A percentile compares a stretch with the other conserved stretches of the same genome.
phyloP scores from a whole-genome alignment of 2,888 invertebrate genomes.

The Bombylius discolor region DNA sequence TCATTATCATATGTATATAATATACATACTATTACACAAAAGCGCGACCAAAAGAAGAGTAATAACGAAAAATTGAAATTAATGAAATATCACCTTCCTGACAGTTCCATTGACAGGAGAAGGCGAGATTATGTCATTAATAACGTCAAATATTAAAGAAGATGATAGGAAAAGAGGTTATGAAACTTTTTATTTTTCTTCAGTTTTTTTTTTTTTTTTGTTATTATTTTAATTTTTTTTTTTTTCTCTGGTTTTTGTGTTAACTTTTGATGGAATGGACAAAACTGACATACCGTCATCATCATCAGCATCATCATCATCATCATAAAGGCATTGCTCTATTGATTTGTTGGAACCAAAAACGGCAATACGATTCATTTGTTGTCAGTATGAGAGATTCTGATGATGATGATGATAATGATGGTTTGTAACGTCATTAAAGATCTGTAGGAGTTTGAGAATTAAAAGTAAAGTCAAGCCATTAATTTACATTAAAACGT shows the following conservation, averaged over 20 bases:
- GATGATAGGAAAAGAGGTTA: background rate
- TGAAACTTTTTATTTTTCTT: too few relatives aligned
- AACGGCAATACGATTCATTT: too few relatives aligned
- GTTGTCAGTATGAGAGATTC: too few relatives aligned
- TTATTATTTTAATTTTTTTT: background rate
- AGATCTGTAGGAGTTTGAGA: background rate
- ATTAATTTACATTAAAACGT: slow-evolving; percentile 16
- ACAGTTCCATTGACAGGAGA: slow-evolving; percentile 15
- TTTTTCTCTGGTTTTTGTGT: background rate
- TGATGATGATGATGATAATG: too few relatives aligned
- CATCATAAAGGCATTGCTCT: background rate
- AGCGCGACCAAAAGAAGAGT: background rate
- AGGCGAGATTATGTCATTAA: slow-evolving; percentile 16
- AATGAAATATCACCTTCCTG: slow-evolving; percentile 16
- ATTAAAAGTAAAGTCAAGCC: slow-evolving; percentile 1
- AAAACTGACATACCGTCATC: background rate
- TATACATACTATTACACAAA: background rate
- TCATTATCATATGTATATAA: too few relatives aligned
- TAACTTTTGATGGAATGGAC: background rate
- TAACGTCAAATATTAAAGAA: slow-evolving; percentile 6
- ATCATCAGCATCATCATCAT: background rate
- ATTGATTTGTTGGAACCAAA: too few relatives aligned
- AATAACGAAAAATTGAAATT: slow-evolving; percentile 13
- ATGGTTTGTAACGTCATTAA: slow-evolving; percentile 1
- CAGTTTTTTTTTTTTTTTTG: background rate